phyloP scores from a whole-genome alignment of 2,113 vertebrate species.

The Coturnix japonica region DNA sequence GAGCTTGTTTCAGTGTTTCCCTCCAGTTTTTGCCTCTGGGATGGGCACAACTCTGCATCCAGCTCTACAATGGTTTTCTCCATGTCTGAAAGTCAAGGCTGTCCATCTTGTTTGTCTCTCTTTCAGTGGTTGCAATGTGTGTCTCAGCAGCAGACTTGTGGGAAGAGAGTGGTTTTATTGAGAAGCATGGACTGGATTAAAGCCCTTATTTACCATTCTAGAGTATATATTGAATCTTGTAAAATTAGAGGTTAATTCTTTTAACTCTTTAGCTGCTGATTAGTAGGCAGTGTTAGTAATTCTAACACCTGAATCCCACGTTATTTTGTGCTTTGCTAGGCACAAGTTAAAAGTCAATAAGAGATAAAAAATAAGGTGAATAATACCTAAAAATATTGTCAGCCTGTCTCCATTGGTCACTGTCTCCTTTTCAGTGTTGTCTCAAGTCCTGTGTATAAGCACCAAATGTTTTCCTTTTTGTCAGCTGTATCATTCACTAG shows the following conservation, averaged over 20 bases:
- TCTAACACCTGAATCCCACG: accelerated
- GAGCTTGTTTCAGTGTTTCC: not conserved
- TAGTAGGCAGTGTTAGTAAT: not conserved
- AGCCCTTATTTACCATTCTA: not conserved
- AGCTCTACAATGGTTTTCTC: not conserved
- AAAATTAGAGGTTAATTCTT: not conserved
- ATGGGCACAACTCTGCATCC: not conserved
- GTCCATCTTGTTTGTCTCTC: not conserved
- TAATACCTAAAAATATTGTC: not conserved
- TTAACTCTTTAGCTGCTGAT: not conserved
- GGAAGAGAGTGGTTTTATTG: not conserved
- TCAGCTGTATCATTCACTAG: not conserved
- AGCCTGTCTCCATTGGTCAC: not conserved
- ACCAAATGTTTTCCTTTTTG: not conserved
- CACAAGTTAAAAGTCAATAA: accelerated
- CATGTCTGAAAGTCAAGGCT: not conserved
- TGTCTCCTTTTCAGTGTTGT: accelerated
- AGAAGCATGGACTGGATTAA: accelerated
- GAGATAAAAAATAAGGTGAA: not conserved
- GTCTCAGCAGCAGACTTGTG: not conserved
- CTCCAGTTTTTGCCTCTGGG: accelerated
- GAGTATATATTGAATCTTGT: not conserved
- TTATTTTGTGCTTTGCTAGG: not conserved
- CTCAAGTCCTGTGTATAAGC: accelerated
- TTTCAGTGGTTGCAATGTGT: not conserved